A percentile compares a stretch with the other conserved stretches of the same genome.
These are phyloP conservation scores for Plectrocnemia conspersa DNA, from an alignment of 1,140 invertebrate genomes.

Conservation along the genomic window DNA sequence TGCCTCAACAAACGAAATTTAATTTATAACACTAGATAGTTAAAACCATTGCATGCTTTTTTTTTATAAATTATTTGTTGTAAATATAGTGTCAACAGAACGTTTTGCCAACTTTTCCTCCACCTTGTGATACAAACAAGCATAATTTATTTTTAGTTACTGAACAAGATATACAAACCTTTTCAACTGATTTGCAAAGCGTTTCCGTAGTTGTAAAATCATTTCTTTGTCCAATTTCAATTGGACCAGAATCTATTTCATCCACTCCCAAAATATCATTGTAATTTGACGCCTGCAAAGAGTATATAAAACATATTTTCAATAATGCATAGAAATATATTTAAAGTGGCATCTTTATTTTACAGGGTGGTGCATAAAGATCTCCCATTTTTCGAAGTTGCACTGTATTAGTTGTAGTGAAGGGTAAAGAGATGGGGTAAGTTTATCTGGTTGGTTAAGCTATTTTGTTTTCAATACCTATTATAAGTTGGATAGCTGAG, in stretches of 20 bases:
- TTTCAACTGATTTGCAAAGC: constrained; percentile 11
- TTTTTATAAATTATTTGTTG: constrained; percentile 2
- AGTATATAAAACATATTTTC: no score
- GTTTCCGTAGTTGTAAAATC: constrained; percentile 7
- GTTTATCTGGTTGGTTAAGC: no score
- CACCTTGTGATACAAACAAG: not conserved
- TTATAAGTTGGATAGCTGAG: no score
- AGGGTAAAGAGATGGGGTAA: no score
- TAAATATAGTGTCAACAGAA: not conserved
- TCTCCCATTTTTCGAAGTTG: no score
- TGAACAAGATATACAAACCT: constrained; percentile 5
- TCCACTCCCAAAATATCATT: constrained; percentile 12
- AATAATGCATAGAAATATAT: no score
- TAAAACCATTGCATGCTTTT: not conserved
- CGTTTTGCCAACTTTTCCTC: not conserved
- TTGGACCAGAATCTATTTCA: constrained; percentile 16
- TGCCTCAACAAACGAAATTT: no score
- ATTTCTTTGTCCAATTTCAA: constrained; percentile 17
- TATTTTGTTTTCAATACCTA: no score
- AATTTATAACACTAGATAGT: not conserved
- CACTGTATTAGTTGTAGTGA: no score
- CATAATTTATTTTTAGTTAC: not conserved
- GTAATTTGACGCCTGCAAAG: constrained; percentile 16
- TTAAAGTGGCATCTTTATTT: no score
- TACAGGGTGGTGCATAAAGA: no score